Conservation (phyloP, 2,113 vertebrate species). For the Saguinus midas region DNA sequence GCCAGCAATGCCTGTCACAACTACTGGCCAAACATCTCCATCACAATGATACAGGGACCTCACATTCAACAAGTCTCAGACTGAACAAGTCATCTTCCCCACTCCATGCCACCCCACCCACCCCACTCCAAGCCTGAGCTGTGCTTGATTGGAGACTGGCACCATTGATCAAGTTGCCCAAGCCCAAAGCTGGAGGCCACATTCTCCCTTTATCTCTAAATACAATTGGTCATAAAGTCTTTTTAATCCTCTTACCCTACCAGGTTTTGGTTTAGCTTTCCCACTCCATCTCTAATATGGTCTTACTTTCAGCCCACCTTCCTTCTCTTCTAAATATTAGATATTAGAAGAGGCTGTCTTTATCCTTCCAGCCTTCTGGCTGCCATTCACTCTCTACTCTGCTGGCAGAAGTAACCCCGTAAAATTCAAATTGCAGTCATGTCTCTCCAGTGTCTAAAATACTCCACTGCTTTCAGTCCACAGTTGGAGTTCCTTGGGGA, state of each 20-base stretch:
- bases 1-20: not conserved
- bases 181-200: not conserved
- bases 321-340: not conserved
- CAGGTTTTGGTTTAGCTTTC: not conserved
- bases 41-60: rapidly evolving
- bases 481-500: not conserved
- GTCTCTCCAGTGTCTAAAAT: not conserved
- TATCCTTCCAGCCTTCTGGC: not conserved
- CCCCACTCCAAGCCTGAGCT: not conserved
- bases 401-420: not conserved
- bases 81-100: not conserved
- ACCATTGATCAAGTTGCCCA: not conserved
- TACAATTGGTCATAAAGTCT: not conserved
- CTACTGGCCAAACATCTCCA: not conserved
- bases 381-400: not conserved
- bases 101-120: not conserved
- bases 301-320: not conserved
- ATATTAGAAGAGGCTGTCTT: not conserved
- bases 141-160: not conserved
- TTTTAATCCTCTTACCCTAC: not conserved
- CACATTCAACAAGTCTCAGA: not conserved
- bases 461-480: not conserved
- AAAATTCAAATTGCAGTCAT: not conserved
- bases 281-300: not conserved
- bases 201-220: not conserved